Percentiles rank a stretch among this genome's conserved stretches.
Evolutionary conservation across 1,140 invertebrate genomes (phyloP).

Genomic region (Chironomus striatipennis): DNA sequence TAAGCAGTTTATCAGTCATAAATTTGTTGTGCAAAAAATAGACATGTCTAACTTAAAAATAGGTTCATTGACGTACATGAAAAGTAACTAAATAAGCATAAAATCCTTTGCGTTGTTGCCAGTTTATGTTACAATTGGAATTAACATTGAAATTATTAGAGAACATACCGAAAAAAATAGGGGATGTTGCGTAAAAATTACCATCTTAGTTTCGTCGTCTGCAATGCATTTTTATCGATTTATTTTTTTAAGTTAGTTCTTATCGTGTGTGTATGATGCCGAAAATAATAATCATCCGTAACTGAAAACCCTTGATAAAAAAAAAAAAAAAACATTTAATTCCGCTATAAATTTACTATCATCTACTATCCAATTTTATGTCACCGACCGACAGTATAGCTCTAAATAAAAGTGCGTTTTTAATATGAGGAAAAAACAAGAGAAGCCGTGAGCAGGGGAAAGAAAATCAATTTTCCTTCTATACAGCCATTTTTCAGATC

Average conservation of each 20-base stretch:
- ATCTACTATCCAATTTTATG: background rate
- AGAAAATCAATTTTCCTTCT: conserved; percentile 21
- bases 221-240: conserved; percentile 9
- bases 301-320: background rate
- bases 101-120: conserved; percentile 8
- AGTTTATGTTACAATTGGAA: background rate
- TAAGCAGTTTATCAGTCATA: too few species aligned
- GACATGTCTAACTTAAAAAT: background rate
- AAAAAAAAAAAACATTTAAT: background rate
- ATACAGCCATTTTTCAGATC: conserved; percentile 17
- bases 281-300: background rate
- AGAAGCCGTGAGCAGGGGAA: background rate
- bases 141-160: conserved; percentile 23
- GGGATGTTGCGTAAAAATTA: conserved; percentile 18
- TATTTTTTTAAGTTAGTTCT: too few species aligned
- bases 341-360: background rate
- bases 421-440: background rate
- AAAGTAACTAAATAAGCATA: too few species aligned
- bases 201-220: background rate
- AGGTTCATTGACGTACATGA: conserved; percentile 6
- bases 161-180: too few species aligned
- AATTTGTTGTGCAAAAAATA: background rate
- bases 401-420: background rate
- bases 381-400: background rate
- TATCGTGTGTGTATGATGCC: background rate